Percentiles rank a stretch among this genome's conserved stretches.
Conservation (phyloP, 2,888 invertebrate species). For the Apotomis turbidana region DNA sequence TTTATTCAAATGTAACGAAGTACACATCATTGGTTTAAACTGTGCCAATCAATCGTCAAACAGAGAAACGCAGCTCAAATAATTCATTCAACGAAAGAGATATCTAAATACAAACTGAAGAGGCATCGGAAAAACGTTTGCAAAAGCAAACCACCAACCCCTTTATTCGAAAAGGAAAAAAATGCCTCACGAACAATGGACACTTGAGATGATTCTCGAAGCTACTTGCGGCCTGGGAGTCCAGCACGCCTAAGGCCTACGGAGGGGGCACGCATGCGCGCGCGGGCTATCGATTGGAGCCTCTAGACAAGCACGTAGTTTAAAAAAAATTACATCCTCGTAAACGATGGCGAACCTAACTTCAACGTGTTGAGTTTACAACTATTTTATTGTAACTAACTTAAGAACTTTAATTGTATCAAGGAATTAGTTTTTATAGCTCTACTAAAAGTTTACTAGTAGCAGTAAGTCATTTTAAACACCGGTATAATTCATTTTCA, state of each 20-base stretch:
- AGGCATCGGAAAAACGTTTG: conserved; percentile 8
- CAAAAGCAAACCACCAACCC: conserved; percentile 10
- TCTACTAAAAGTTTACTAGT: background rate
- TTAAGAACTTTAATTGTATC: background rate
- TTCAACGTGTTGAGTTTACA: background rate
- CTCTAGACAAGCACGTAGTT: conserved; percentile 12
- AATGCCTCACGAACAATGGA: conserved; percentile 23
- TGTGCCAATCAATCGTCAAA: too few species aligned
- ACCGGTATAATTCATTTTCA: background rate
- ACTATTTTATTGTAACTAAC: too few species aligned
- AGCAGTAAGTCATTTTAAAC: background rate
- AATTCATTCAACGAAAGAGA: too few species aligned
- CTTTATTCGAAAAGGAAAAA: conserved; percentile 9
- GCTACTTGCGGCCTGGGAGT: conserved; percentile 12
- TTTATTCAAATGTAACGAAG: too few species aligned
- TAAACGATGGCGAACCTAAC: conserved; percentile 3
- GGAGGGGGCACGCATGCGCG: conserved; percentile 34
- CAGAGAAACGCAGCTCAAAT: too few species aligned
- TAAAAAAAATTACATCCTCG: conserved; percentile 24
- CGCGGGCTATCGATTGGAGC: conserved; percentile 33
- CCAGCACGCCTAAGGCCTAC: conserved; percentile 33
- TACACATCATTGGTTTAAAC: too few species aligned
- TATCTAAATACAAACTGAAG: background rate
- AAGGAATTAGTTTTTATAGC: background rate
- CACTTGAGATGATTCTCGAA: conserved; percentile 33